Conservation (phyloP, 2,888 invertebrate species). For the Rugalucina vietnamica region DNA sequence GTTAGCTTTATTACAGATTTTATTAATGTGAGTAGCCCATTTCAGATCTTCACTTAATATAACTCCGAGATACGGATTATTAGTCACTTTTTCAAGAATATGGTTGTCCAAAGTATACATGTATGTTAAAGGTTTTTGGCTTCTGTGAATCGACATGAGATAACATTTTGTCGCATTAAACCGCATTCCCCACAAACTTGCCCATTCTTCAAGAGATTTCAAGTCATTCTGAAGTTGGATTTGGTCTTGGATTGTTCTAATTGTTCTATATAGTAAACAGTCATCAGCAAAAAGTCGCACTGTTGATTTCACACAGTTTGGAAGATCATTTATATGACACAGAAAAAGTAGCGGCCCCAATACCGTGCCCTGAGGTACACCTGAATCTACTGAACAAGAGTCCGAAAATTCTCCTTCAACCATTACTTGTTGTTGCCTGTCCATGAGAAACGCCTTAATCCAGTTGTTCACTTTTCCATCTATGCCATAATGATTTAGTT, state of each 20-base stretch:
- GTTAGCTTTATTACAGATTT: conserved; percentile 24
- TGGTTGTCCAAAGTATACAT: not conserved
- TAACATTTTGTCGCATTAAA: conserved; percentile 34
- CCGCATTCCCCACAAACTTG: conserved; percentile 17
- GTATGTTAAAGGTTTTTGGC: not conserved
- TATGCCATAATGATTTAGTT: conserved; percentile 7
- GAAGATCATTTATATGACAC: conserved; percentile 6
- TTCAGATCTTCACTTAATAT: conserved; percentile 27
- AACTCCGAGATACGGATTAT: conserved; percentile 26
- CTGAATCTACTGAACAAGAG: not conserved
- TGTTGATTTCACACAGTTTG: not conserved
- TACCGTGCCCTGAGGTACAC: conserved; percentile 5
- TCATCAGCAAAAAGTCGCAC: conserved; percentile 20
- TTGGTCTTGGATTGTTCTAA: not conserved
- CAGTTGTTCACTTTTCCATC: not conserved
- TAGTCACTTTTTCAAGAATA: conserved; percentile 20
- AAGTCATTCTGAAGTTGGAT: not conserved
- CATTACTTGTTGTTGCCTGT: not conserved
- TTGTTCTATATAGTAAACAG: conserved; percentile 11
- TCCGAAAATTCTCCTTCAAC: not conserved
- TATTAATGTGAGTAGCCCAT: conserved; percentile 35
- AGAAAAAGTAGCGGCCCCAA: not conserved
- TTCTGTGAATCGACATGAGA: conserved; percentile 13
- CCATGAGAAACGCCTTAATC: not conserved
- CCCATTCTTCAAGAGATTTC: conserved; percentile 18